Percentiles rank a stretch among this genome's conserved stretches.
Conservation (phyloP, 2,888 invertebrate species). For the Nephrotoma guestfalica region DNA sequence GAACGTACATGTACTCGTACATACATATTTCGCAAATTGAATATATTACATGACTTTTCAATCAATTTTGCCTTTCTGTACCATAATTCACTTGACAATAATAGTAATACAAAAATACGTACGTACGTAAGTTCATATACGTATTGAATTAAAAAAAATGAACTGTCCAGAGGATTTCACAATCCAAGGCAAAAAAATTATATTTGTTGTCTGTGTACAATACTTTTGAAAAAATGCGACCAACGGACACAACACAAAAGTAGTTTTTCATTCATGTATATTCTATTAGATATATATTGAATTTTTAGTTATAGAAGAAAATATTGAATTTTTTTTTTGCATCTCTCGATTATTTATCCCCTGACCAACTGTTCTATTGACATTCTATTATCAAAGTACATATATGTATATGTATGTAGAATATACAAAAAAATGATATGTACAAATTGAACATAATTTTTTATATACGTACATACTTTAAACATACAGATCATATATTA, state of each 20-base stretch:
- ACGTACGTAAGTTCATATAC: background rate
- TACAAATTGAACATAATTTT: conserved; percentile 1
- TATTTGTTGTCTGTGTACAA: background rate
- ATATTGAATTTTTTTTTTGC: background rate
- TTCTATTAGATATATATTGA: background rate
- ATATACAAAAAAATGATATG: background rate
- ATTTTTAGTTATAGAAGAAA: background rate
- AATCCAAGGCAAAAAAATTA: background rate
- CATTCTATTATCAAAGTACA: background rate
- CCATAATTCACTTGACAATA: background rate
- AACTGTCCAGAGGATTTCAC: background rate
- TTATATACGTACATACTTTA: background rate
- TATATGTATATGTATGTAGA: background rate
- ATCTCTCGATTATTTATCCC: background rate
- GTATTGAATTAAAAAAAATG: background rate
- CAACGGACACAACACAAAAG: background rate
- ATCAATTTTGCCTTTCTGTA: background rate
- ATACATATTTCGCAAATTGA: background rate
- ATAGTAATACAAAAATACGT: background rate
- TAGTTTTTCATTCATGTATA: background rate
- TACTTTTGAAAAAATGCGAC: background rate
- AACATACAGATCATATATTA: background rate
- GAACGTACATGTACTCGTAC: too few species aligned
- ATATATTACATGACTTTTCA: background rate
- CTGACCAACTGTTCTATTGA: conserved; percentile 4